Base-by-base conservation (phyloP, 1,140 invertebrate genomes). In the Scaptomyza pallida region DNA sequence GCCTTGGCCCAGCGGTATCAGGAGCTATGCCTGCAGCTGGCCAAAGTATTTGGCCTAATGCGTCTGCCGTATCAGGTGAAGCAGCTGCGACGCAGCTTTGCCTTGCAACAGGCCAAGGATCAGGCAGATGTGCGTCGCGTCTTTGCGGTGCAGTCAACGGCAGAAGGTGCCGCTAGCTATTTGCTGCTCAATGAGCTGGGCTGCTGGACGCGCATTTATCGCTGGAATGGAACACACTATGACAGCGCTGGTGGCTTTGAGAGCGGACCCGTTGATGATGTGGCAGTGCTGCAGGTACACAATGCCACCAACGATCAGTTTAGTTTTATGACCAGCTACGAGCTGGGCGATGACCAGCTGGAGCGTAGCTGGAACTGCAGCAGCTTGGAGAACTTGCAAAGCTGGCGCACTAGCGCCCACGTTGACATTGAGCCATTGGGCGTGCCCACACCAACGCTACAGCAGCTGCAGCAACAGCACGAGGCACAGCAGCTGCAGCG, bases 301-400 rank as follows among this genome's bases (percentile, higher is more conserved):
- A 73, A 73, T 4, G 40, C 50, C 72, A 41, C 43, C 45, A 55
- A 43, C 1, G 61, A 64, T 0, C 71, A 82, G 23, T 76, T 83
- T 3, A 65, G 55, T 5, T 85, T 90, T 17, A 75, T 90, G 67
- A 90, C 88, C 19, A 90, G 78, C 50, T 70, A 82, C 21, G 78
- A 88, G 47, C 13, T 81, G 48, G 37, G 13, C 13, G 77, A 65
- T 3, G 61, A 72, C 5, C 63, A 83, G 21, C 8, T 33, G n/a
- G 67, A 81, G 3, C 10, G 6, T 5, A 48, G 23, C 13, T 81
- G 64, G 73, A 86, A 86, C 19, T 86, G 82, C 48, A 78, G 63
- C 8, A 44, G 56, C 1, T 9, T 64, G 0, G 37, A 61, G 16
- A 52, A 35, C 0, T 15, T 88, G 0, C 23, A 82, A 1, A 77